These are phyloP conservation scores for Heliconius melpomene DNA, from an alignment of 1,140 invertebrate species.

Conservation along the genomic window DNA sequence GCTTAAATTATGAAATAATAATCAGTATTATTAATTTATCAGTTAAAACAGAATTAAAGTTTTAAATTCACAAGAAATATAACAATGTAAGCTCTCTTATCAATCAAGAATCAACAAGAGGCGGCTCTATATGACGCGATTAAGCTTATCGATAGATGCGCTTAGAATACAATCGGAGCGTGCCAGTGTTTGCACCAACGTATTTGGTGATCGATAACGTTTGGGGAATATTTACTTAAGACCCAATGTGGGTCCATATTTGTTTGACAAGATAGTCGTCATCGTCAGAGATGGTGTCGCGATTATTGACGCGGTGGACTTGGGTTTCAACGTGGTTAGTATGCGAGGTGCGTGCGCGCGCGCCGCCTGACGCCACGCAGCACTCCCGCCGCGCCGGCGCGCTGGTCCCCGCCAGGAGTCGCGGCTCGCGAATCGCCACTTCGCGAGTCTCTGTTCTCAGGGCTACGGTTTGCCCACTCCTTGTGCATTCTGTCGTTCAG, in stretches of 20 bases:
- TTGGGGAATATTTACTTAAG: constrained; percentile 61
- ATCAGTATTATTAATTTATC: background rate
- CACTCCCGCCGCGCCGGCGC: constrained; percentile 52
- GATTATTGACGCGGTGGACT: too few relatives aligned
- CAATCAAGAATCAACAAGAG: constrained; percentile 13
- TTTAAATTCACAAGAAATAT: background rate
- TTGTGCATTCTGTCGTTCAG: constrained; percentile 63
- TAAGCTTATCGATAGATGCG: constrained; percentile 56
- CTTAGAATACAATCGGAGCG: constrained; percentile 57
- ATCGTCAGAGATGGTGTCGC: constrained; percentile 59
- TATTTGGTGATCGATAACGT: constrained; percentile 71
- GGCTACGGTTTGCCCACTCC: constrained; percentile 55
- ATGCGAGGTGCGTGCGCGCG: constrained; percentile 73
- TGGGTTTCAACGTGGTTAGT: constrained; percentile 67
- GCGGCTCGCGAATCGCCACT: constrained; percentile 34
- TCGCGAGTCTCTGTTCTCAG: constrained; percentile 52
- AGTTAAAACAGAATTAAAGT: background rate
- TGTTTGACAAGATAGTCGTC: constrained; percentile 66
- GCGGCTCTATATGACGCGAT: constrained; percentile 35
- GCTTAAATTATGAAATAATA: too few relatives aligned
- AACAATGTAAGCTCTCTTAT: constrained; percentile 9
- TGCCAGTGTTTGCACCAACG: constrained; percentile 56
- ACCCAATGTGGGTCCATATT: constrained; percentile 54
- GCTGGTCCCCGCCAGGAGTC: constrained; percentile 37
- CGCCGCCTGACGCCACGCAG: constrained; percentile 71